These are phyloP conservation scores for Tuberolachnus salignus DNA, from an alignment of 2,888 invertebrate species.

Conservation along the genomic window DNA sequence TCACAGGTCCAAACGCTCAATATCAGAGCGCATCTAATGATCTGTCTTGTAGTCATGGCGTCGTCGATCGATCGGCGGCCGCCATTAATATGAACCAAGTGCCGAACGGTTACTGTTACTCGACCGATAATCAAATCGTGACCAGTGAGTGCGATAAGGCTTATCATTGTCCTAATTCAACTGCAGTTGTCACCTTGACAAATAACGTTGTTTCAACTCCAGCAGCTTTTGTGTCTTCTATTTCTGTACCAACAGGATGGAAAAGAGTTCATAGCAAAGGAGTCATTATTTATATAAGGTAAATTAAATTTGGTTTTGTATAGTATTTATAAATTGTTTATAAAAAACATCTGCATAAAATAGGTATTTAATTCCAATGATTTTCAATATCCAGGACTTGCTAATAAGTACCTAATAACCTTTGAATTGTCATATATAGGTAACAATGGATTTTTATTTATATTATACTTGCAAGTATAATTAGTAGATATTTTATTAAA, in stretches of 20 bases:
- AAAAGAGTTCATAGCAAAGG: slow-evolving; percentile 75
- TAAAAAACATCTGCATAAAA: background rate
- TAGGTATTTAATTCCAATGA: no score
- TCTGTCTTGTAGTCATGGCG: slow-evolving; percentile 43
- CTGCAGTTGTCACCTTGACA: slow-evolving; percentile 32
- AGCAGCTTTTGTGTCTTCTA: slow-evolving; percentile 59
- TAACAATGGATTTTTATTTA: no score
- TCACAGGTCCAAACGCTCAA: slow-evolving; percentile 36
- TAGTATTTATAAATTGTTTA: background rate
- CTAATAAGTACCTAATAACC: no score
- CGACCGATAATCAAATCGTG: slow-evolving; percentile 32
- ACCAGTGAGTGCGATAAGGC: slow-evolving; percentile 36
- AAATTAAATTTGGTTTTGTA: slow-evolving; percentile 60
- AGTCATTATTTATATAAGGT: slow-evolving; percentile 80
- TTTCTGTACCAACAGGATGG: slow-evolving; percentile 78
- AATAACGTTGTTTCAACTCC: slow-evolving; percentile 50
- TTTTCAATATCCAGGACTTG: no score
- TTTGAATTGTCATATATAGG: no score
- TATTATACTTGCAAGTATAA: no score
- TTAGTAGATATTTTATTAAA: no score
- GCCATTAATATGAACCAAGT: slow-evolving; percentile 49
- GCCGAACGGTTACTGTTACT: slow-evolving; percentile 45
- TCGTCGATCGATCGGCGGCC: slow-evolving; percentile 53
- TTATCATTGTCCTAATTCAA: slow-evolving; percentile 42
- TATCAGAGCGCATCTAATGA: slow-evolving; percentile 45